A percentile compares a stretch with the other conserved stretches of the same genome.
Evolutionary conservation across 2,888 invertebrate species (phyloP).

Genomic region (Chrysomela aeneicollis): DNA sequence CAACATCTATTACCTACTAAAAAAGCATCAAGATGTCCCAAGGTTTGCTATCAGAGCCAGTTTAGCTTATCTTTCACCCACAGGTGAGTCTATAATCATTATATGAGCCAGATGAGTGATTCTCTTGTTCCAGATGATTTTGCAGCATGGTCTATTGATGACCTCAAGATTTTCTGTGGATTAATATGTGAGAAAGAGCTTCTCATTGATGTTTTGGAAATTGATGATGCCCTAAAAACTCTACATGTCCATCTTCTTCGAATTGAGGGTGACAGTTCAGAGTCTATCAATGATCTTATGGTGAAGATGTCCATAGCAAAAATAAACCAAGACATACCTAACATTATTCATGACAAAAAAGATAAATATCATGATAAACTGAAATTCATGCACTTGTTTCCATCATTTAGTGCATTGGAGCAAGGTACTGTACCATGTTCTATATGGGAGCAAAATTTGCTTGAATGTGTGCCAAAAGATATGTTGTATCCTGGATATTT

Average conservation of each 20-base stretch:
- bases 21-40: conserved; percentile 27
- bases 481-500: conserved; percentile 18
- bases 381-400: conserved; percentile 31
- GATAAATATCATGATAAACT: conserved; percentile 26
- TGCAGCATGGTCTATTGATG: conserved; percentile 25
- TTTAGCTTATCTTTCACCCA: conserved; percentile 23
- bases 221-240: conserved; percentile 21
- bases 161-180: conserved; percentile 21
- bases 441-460: conserved; percentile 31
- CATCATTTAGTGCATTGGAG: conserved; percentile 30
- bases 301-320: conserved; percentile 15
- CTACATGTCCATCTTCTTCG: conserved; percentile 23
- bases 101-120: neutral
- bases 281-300: conserved; percentile 19
- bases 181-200: conserved; percentile 18
- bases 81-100: conserved; percentile 12
- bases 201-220: conserved; percentile 19
- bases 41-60: conserved; percentile 33
- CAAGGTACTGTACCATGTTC: conserved; percentile 31
- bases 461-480: conserved; percentile 29
- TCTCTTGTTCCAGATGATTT: conserved; percentile 23
- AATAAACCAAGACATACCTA: conserved; percentile 3
- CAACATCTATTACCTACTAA: conserved; percentile 23
- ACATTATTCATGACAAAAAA: conserved; percentile 1
- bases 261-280: neutral